phyloP scores from a whole-genome alignment of 2,113 vertebrate species.

The Melanocharis versteri region DNA sequence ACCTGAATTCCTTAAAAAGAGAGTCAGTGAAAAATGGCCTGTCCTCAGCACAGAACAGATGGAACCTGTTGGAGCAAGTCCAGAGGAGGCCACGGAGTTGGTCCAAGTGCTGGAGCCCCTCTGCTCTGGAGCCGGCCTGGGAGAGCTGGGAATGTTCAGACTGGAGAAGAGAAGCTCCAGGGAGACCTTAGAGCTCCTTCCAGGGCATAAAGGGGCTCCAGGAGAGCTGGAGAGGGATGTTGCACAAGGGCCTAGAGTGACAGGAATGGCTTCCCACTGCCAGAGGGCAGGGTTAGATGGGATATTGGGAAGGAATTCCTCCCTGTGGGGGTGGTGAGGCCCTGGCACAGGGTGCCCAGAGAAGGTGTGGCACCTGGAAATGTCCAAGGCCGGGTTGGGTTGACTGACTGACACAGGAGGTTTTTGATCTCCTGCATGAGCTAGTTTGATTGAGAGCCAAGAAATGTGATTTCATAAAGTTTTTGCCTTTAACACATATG shows the following conservation, averaged over 20 bases:
- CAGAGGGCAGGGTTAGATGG: neutral
- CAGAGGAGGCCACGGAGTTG: neutral
- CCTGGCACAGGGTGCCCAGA: neutral
- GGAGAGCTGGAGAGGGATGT: neutral
- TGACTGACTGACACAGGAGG: neutral
- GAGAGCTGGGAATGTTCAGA: neutral
- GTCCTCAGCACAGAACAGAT: neutral
- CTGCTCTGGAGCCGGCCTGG: neutral
- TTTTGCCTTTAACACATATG: neutral
- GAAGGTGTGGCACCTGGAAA: neutral
- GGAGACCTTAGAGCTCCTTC: neutral
- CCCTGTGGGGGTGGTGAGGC: rapidly evolving
- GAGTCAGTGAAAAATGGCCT: neutral
- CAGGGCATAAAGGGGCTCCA: neutral
- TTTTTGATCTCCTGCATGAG: neutral
- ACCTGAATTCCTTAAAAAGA: neutral
- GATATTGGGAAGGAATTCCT: neutral
- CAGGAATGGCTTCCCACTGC: neutral
- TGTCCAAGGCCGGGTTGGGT: neutral
- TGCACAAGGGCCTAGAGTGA: neutral
- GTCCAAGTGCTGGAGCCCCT: neutral
- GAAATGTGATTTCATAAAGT: neutral
- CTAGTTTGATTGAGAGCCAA: neutral
- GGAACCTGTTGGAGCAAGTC: neutral
- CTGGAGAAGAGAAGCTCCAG: neutral